A percentile compares a stretch with the other conserved stretches of the same genome.
Conservation (phyloP, 1,140 invertebrate genomes). For the Paramacrobiotus metropolitanus region DNA sequence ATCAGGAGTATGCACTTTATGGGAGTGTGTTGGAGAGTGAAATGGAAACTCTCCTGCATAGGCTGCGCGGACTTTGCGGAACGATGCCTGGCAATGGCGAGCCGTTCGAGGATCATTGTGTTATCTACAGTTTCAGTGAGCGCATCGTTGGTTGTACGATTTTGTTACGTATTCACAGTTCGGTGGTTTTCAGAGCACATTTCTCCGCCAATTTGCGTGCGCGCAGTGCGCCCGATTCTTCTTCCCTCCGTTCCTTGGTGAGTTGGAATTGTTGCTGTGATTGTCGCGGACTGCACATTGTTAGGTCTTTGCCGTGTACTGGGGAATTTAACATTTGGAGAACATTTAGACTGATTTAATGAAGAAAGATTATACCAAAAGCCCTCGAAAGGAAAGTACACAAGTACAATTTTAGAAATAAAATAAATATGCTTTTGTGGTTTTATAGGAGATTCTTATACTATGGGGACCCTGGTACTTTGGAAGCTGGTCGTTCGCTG, state of each 20-base stretch:
- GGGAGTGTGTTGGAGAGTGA: background rate
- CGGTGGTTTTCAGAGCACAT: background rate
- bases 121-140: background rate
- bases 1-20: slow-evolving; percentile 1
- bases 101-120: background rate
- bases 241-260: background rate
- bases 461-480: background rate
- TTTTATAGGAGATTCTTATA: background rate
- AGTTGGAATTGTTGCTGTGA: too few species aligned
- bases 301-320: too few species aligned
- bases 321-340: too few species aligned
- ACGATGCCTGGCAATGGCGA: background rate
- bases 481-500: background rate
- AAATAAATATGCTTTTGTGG: too few species aligned
- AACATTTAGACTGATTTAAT: too few species aligned
- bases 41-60: background rate
- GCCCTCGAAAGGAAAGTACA: too few species aligned
- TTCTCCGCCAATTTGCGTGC: background rate
- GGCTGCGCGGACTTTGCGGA: background rate
- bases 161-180: background rate
- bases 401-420: too few species aligned
- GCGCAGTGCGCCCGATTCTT: background rate
- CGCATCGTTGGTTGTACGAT: background rate
- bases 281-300: too few species aligned
- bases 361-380: too few species aligned